phyloP scores from a whole-genome alignment of 2,113 vertebrate species.

The Aegypius monachus region DNA sequence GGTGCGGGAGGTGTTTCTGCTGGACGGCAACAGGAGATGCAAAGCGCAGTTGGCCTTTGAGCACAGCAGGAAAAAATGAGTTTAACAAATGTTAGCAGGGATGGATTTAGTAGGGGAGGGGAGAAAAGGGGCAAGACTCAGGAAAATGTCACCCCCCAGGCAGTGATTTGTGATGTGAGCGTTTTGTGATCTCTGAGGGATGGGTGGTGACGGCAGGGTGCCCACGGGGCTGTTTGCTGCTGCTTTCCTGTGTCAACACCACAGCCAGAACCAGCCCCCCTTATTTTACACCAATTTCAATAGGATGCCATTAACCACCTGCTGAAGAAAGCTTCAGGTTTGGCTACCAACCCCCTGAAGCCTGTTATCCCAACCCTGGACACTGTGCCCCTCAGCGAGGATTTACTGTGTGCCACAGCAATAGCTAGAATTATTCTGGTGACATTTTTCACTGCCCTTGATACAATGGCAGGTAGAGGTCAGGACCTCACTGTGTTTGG shows the following conservation, averaged over 20 bases:
- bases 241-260: neutral
- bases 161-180: neutral
- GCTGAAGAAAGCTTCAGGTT: neutral
- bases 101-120: neutral
- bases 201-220: neutral
- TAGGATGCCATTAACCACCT: neutral
- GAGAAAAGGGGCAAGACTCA: neutral
- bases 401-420: neutral
- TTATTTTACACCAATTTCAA: neutral
- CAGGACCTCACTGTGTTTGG: neutral
- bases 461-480: neutral
- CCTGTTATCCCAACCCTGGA: neutral
- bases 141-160: neutral
- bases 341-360: neutral
- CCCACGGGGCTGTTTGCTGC: neutral
- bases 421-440: neutral
- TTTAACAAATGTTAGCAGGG: neutral
- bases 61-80: rapidly evolving
- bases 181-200: neutral
- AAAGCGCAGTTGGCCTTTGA: neutral
- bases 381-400: no score
- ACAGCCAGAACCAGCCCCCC: neutral
- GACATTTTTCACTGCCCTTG: neutral
- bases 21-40: neutral
- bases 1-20: neutral